Conservation (phyloP, 2,113 vertebrate species). For the Coptodon bakossiorum region DNA sequence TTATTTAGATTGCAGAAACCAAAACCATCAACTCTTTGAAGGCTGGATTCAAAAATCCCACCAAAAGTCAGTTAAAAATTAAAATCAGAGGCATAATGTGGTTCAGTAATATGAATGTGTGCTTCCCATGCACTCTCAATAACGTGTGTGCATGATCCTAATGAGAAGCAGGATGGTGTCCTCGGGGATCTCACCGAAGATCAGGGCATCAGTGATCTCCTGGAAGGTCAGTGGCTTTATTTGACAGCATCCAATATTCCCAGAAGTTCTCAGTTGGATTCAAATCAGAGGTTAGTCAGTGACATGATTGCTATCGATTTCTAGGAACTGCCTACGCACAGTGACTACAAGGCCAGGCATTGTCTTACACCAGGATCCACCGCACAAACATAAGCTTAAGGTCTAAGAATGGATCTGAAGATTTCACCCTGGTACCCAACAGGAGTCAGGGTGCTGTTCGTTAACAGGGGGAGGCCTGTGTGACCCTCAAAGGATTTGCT, state of each 20-base stretch:
- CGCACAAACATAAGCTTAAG: accelerated
- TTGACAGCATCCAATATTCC: neutral
- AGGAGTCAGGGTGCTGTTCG: neutral
- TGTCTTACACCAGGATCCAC: neutral
- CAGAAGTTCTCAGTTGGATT: neutral
- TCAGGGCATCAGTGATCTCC: neutral
- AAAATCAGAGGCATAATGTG: neutral
- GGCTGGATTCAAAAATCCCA: neutral
- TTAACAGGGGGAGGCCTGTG: neutral
- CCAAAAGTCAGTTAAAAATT: neutral
- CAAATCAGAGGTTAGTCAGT: neutral
- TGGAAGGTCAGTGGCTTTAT: neutral
- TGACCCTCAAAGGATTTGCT: neutral
- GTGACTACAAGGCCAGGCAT: accelerated
- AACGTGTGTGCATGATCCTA: neutral
- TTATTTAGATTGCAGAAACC: neutral
- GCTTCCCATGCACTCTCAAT: neutral
- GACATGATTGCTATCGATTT: neutral
- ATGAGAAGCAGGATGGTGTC: neutral
- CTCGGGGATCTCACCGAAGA: neutral
- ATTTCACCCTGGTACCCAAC: neutral
- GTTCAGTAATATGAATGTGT: neutral
- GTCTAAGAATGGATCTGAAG: neutral
- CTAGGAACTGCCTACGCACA: neutral
- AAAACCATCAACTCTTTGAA: neutral